Percentiles rank a stretch among this genome's conserved stretches.
phyloP scores from a whole-genome alignment of 2,888 invertebrate species.

The Drosophila pseudotalamancana region DNA sequence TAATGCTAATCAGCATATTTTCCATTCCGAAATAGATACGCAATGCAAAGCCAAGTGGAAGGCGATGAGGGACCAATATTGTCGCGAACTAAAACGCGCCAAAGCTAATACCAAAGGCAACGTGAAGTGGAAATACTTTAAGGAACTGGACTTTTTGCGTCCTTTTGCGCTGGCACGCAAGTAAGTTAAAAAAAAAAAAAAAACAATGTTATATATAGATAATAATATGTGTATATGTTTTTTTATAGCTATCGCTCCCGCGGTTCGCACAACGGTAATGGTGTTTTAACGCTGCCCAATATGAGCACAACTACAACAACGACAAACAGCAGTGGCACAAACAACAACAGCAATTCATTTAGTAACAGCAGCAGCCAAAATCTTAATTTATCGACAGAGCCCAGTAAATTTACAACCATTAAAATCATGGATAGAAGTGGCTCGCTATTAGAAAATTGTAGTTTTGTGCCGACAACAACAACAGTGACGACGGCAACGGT shows the following conservation, averaged over 20 bases:
- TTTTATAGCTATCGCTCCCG: slow-evolving; percentile 74
- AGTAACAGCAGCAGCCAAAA: slow-evolving; percentile 68
- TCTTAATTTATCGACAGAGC: slow-evolving; percentile 39
- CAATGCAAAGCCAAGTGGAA: slow-evolving; percentile 83
- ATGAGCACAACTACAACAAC: slow-evolving; percentile 3
- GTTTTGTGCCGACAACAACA: slow-evolving; percentile 46
- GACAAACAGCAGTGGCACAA: slow-evolving; percentile 31
- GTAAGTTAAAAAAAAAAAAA: slow-evolving; percentile 51
- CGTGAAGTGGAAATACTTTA: slow-evolving; percentile 83
- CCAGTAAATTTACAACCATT: slow-evolving; percentile 65
- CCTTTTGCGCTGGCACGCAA: slow-evolving; percentile 81
- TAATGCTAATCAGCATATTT: neutral
- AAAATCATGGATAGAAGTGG: slow-evolving; percentile 72
- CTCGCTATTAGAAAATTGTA: slow-evolving; percentile 58
- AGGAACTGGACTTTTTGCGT: slow-evolving; percentile 80
- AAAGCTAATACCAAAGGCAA: slow-evolving; percentile 75
- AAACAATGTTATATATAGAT: neutral
- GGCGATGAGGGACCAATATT: slow-evolving; percentile 83
- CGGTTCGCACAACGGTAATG: slow-evolving; percentile 36
- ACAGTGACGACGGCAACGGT: slow-evolving; percentile 27
- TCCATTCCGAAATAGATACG: slow-evolving; percentile 48
- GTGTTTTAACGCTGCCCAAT: slow-evolving; percentile 14
- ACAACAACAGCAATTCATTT: slow-evolving; percentile 48
- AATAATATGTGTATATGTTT: neutral
- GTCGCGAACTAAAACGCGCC: slow-evolving; percentile 81